Evolutionary conservation across 2,888 invertebrate species (phyloP).

Genomic region (Acanthococcus lagerstroemiae): DNA sequence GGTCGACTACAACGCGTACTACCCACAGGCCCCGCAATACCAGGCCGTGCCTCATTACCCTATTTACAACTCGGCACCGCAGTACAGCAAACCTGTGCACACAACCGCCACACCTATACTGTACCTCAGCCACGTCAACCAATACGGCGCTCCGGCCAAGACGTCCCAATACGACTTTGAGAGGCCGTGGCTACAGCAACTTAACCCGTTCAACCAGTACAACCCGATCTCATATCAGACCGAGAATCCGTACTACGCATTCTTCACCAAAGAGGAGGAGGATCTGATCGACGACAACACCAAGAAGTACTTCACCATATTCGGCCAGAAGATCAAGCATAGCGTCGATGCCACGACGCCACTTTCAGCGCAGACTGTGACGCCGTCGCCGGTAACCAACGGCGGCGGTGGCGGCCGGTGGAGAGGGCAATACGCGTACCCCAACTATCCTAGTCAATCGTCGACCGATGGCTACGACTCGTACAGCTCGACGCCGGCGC

Average conservation of each 20-base stretch:
- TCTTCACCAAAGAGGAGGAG: conserved; percentile 58
- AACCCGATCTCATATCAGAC: conserved; percentile 16
- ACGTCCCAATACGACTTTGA: conserved; percentile 2
- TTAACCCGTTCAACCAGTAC: background rate
- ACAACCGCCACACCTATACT: conserved; percentile 12
- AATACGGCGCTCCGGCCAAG: background rate
- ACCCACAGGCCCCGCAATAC: conserved; percentile 6
- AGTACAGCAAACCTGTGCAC: conserved; percentile 5
- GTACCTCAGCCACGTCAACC: background rate
- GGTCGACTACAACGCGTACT: conserved; percentile 2
- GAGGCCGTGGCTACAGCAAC: conserved; percentile 15
- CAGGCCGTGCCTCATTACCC: background rate
- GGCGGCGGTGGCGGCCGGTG: background rate
- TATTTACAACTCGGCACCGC: conserved; percentile 40
- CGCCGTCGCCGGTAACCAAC: background rate
- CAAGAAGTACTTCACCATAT: conserved; percentile 62
- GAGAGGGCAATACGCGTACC: background rate
- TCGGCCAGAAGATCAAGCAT: conserved; percentile 54
- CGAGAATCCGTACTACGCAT: conserved; percentile 48
- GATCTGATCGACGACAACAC: conserved; percentile 61
- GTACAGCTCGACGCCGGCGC: conserved; percentile 11
- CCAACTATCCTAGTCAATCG: conserved; percentile 1
- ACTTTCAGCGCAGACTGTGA: background rate
- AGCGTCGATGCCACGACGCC: conserved; percentile 8
- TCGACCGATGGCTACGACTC: background rate